Evolutionary conservation across 1,140 invertebrate genomes (phyloP).

Genomic region (Lordiphosa mommai): DNA sequence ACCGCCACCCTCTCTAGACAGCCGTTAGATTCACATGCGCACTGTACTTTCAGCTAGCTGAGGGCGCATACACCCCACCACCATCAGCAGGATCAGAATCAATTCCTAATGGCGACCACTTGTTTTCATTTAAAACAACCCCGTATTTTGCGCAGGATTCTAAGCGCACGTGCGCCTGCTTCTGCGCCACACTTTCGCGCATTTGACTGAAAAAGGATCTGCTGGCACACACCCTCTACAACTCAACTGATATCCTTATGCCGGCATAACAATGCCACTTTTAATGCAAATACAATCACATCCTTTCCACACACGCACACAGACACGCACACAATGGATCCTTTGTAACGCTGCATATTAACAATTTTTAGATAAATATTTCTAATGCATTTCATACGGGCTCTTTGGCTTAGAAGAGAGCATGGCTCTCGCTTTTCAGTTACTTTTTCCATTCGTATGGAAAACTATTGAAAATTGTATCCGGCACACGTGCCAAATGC

Average conservation of each 20-base stretch:
- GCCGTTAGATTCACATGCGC: slow-evolving; percentile 71
- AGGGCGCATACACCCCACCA: slow-evolving; percentile 14
- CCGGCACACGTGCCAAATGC: slow-evolving; percentile 71
- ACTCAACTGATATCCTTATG: slow-evolving; percentile 54
- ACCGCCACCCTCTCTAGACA: slow-evolving; percentile 46
- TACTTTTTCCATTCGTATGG: slow-evolving; percentile 31
- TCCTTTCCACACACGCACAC: slow-evolving; percentile 43
- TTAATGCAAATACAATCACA: slow-evolving; percentile 76
- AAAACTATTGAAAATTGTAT: slow-evolving; percentile 57
- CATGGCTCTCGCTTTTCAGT: slow-evolving; percentile 37
- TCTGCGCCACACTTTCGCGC: slow-evolving; percentile 64
- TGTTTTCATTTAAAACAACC: slow-evolving; percentile 62
- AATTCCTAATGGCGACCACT: slow-evolving; percentile 72
- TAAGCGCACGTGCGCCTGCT: slow-evolving; percentile 52
- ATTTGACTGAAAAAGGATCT: slow-evolving; percentile 58
- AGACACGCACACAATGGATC: slow-evolving; percentile 34
- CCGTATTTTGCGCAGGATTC: slow-evolving; percentile 33
- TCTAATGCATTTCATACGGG: slow-evolving; percentile 59
- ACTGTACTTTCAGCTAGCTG: slow-evolving; percentile 43
- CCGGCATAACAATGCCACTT: slow-evolving; percentile 65
- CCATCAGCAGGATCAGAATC: slow-evolving; percentile 31
- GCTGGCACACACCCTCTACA: slow-evolving; percentile 56
- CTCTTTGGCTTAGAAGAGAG: slow-evolving; percentile 19
- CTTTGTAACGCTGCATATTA: slow-evolving; percentile 55
- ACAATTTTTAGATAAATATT: slow-evolving; percentile 61